Evolutionary conservation across 2,888 invertebrate species (phyloP).

Genomic region (Ernsta delagoae): DNA sequence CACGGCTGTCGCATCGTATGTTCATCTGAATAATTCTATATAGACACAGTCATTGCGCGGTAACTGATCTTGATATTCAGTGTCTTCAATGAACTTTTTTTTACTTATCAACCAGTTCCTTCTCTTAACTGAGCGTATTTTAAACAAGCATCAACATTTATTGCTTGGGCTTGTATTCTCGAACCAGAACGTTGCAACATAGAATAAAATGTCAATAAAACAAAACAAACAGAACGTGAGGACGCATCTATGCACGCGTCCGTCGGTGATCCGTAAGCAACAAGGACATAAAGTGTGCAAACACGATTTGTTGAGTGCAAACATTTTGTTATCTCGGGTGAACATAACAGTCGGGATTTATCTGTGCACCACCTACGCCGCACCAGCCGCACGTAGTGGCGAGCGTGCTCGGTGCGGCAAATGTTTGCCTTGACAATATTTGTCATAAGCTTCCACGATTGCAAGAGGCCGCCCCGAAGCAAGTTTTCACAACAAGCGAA

Average conservation of each 20-base stretch:
- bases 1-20: constrained; percentile 24
- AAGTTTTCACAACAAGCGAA: constrained; percentile 18
- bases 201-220: constrained; percentile 39
- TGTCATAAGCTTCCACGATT: constrained; percentile 66
- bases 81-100: constrained; percentile 3
- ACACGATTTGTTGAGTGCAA: constrained; percentile 77
- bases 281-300: constrained; percentile 72
- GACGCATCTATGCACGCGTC: constrained; percentile 61
- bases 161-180: not conserved
- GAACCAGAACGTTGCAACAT: constrained; percentile 4
- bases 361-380: constrained; percentile 64
- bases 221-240: constrained; percentile 76
- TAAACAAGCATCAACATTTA: constrained; percentile 1
- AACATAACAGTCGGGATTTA: constrained; percentile 56
- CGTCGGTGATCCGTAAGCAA: constrained; percentile 64
- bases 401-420: constrained; percentile 71
- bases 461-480: constrained; percentile 59
- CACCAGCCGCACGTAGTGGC: constrained; percentile 54
- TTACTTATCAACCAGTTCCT: not conserved
- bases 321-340: constrained; percentile 70
- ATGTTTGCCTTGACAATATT: constrained; percentile 80
- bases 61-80: constrained; percentile 11
- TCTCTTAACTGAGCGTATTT: not conserved
- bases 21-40: constrained; percentile 23
- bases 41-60: constrained; percentile 11